Percentiles rank a stretch among this genome's conserved stretches.
Conservation (phyloP, 1,140 invertebrate genomes). For the Drosophila obscura region DNA sequence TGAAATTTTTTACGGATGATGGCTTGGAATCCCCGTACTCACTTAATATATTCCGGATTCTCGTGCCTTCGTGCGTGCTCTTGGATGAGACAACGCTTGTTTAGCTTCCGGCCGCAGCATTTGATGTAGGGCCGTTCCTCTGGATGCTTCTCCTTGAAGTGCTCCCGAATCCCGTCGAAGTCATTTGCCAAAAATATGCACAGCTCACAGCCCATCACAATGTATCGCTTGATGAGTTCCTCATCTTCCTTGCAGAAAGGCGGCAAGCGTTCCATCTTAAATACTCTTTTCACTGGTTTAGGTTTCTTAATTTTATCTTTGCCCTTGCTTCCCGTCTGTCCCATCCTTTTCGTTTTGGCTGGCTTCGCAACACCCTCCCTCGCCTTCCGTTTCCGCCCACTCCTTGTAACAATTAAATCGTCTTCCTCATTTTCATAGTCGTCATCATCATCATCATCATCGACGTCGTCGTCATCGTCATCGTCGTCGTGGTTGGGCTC, state of each 20-base stretch:
- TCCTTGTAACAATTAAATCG: slow-evolving; percentile 66
- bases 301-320: slow-evolving; percentile 42
- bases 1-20: too few species aligned
- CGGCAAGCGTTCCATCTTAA: slow-evolving; percentile 61
- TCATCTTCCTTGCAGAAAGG: slow-evolving; percentile 75
- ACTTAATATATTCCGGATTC: slow-evolving; percentile 80
- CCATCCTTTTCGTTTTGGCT: slow-evolving; percentile 37
- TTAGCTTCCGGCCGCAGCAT: slow-evolving; percentile 73
- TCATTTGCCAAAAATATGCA: slow-evolving; percentile 74
- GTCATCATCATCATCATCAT: slow-evolving; percentile 22
- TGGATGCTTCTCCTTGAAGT: slow-evolving; percentile 69
- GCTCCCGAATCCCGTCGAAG: slow-evolving; percentile 69
- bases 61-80: slow-evolving; percentile 75
- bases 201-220: slow-evolving; percentile 78
- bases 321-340: slow-evolving; percentile 19
- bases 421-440: slow-evolving; percentile 30
- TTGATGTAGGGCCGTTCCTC: slow-evolving; percentile 65
- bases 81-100: slow-evolving; percentile 68
- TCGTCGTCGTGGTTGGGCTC: slow-evolving; percentile 27
- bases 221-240: slow-evolving; percentile 71
- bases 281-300: slow-evolving; percentile 46
- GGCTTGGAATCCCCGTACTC: neutral
- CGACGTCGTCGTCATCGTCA: slow-evolving; percentile 34
- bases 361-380: slow-evolving; percentile 32
- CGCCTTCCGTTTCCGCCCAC: slow-evolving; percentile 58